phyloP scores from a whole-genome alignment of 2,888 invertebrate genomes.

The Spodoptera picta region DNA sequence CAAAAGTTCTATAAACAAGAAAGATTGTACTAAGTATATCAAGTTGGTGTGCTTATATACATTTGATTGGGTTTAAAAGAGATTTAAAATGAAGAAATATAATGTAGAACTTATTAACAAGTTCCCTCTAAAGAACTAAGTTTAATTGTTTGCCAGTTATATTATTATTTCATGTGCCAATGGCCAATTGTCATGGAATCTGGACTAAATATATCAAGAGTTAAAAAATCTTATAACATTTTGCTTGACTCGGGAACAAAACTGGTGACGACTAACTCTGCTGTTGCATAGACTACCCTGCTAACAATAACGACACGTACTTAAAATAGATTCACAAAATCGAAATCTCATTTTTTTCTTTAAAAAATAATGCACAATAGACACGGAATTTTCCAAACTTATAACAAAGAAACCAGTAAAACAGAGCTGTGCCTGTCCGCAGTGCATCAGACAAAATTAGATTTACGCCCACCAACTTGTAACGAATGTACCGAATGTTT shows the following conservation, averaged over 20 bases:
- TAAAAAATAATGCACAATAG: conserved; percentile 10
- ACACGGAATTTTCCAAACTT: conserved; percentile 6
- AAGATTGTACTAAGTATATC: conserved; percentile 10
- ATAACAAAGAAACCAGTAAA: conserved; percentile 25
- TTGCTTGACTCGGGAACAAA: too few relatives aligned
- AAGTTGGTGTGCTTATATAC: conserved; percentile 10
- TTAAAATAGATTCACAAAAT: too few relatives aligned
- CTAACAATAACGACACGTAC: too few relatives aligned
- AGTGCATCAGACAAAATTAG: conserved; percentile 61
- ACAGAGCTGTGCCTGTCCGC: conserved; percentile 40
- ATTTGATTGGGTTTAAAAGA: not conserved
- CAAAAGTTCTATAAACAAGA: not conserved
- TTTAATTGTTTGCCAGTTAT: too few relatives aligned
- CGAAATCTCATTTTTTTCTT: not conserved
- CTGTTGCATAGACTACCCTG: too few relatives aligned
- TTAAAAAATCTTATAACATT: too few relatives aligned
- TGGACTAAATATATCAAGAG: too few relatives aligned
- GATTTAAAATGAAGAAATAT: not conserved
- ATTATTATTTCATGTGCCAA: too few relatives aligned
- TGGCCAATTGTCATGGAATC: too few relatives aligned
- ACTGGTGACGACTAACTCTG: too few relatives aligned
- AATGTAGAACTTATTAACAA: not conserved
- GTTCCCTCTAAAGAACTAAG: too few relatives aligned
- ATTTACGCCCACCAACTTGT: conserved; percentile 63
- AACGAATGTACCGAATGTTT: conserved; percentile 67